Evolutionary conservation across 2,113 vertebrate species (phyloP).

Genomic region (Astur gentilis): DNA sequence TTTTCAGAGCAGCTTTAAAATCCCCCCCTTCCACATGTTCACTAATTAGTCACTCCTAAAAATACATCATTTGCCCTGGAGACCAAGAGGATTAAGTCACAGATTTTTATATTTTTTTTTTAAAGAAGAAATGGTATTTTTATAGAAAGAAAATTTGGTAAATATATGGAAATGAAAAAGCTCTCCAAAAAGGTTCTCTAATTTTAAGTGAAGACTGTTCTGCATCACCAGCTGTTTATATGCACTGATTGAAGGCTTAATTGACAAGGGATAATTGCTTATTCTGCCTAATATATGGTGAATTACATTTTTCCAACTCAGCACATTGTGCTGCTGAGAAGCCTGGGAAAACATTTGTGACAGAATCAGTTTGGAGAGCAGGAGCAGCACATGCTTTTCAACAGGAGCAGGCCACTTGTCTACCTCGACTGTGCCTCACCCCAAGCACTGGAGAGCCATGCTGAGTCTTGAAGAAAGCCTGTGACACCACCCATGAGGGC

Average conservation of each 20-base stretch:
- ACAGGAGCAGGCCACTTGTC: background rate
- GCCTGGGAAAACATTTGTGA: background rate
- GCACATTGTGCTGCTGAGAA: background rate
- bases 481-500: background rate
- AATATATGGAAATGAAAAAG: slow-evolving; percentile 25
- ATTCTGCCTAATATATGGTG: slow-evolving; percentile 33
- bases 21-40: background rate
- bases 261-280: slow-evolving; percentile 52
- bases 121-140: background rate
- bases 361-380: background rate
- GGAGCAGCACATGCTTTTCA: background rate
- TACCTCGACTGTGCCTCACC: background rate
- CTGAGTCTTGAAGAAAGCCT: background rate
- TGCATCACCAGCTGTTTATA: slow-evolving; percentile 45
- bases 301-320: slow-evolving; percentile 37
- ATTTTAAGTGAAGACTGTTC: slow-evolving; percentile 41
- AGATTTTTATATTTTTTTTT: background rate
- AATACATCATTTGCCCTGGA: slow-evolving; percentile 5
- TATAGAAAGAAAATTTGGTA: background rate
- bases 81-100: slow-evolving; percentile 26
- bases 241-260: slow-evolving; percentile 40
- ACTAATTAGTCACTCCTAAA: slow-evolving; percentile 41
- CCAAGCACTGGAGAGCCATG: background rate
- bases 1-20: background rate
- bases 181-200: slow-evolving; percentile 35